Evolutionary conservation across 1,140 invertebrate species (phyloP).

Genomic region (Brachionus rubens): DNA sequence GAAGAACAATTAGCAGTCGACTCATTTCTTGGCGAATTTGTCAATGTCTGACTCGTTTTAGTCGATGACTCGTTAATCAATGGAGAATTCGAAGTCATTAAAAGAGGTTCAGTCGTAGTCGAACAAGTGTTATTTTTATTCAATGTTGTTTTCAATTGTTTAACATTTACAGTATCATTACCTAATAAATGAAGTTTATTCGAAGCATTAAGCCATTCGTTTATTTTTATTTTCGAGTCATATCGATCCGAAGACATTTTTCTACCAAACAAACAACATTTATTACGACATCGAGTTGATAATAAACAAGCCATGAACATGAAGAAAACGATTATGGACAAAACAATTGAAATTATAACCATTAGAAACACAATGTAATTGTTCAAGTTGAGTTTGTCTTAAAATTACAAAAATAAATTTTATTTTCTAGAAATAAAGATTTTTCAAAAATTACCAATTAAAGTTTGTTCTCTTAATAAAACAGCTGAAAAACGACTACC

Average conservation of each 20-base stretch:
- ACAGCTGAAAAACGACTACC: neutral
- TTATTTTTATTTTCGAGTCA: neutral
- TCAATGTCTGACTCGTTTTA: slow-evolving; percentile 14
- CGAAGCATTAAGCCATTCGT: neutral
- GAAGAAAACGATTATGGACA: neutral
- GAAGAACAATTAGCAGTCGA: neutral
- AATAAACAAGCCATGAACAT: neutral
- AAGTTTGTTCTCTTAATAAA: slow-evolving; percentile 1
- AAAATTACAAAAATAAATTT: too few relatives aligned
- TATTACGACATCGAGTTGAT: neutral
- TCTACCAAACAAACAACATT: neutral
- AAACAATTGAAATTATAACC: neutral
- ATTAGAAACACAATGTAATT: slow-evolving; percentile 12
- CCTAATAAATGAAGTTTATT: too few relatives aligned
- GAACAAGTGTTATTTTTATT: neutral
- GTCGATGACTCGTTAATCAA: slow-evolving; percentile 1
- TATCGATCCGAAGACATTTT: too few relatives aligned
- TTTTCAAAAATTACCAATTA: too few relatives aligned
- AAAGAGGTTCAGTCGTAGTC: slow-evolving; percentile 1
- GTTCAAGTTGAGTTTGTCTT: neutral
- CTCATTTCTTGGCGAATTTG: slow-evolving; percentile 21
- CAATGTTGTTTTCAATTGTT: slow-evolving; percentile 5
- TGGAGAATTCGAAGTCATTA: slow-evolving; percentile 3
- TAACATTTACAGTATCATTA: neutral
- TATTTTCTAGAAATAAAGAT: too few relatives aligned